Base-by-base conservation (phyloP, 2,797 vertebrate genomes). In the Epinephelus malabaricus region DNA sequence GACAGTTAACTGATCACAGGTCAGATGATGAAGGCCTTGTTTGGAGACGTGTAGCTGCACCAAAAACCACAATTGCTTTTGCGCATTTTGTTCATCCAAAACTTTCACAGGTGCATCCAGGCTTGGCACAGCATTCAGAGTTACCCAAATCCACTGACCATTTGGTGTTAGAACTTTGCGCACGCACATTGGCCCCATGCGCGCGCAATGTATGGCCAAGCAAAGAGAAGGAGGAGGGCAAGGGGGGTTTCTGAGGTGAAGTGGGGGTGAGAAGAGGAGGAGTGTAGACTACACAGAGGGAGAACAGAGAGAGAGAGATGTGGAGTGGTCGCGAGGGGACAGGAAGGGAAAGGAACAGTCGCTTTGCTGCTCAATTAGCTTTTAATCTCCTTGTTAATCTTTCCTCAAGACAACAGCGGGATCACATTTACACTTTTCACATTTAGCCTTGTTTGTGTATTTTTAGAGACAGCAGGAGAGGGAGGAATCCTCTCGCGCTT, bases 241-340 rank as follows among this genome's bases (percentile, higher is more conserved):
- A 30, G 18, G 59, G 64, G 75, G 84, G 76, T 74, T 27, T 86
- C 46, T 46, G 83, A 78, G 70, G 82, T 79, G 83, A 88, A 82
- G 79, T 80, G 78, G 79, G 88, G 84, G 87, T 90, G 88, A 82
- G 90, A 88, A 81, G 77, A 89, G 86, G 84, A 89, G 91, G 88
- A 82, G 88, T 86, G 82, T 69, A 76, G 71, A 83, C 65, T 25
- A 69, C 51, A 71, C 77, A n/a, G 73, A 66, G 78, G 53, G 82
- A 75, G 76, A 43, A 65, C 27, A 67, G 83, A 70, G 80, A 78
- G 84, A 78, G 84, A 83, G 85, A 81, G 86, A 90, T 63, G 76
- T 81, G 68, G 76, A 89, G 90, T 86, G 82, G 69, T 50, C 34
- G 73, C 61, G 62, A 76, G 70, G 78, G 76, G 83, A 89, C 81